Base-by-base conservation (phyloP, 1,140 invertebrate genomes). In the Charaxes varanes region DNA sequence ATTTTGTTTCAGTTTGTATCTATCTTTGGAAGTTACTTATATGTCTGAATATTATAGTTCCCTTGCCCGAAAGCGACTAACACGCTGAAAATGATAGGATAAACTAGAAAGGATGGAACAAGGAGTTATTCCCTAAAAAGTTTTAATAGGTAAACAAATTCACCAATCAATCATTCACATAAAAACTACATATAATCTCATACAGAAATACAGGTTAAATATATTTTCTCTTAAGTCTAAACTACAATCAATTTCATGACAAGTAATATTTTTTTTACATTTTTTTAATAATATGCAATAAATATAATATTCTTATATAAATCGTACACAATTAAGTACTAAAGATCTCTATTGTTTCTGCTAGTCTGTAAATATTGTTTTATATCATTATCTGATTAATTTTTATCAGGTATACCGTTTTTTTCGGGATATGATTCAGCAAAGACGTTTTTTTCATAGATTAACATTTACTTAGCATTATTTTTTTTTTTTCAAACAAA, bases 141-240 rank as follows among this genome's bases (percentile, higher is more conserved):
- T 49, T 73, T 73, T 62, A 59, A 59, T 58, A 52, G 27, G 43
- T 34, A 78, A 82, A 76, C 65, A 82, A 82, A 79, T 70, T 65
- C 66, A 79, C 64, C 57, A 66, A 64, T 73, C 63, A 71, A 69
- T 78, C 64, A 70, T 77, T 62, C 70, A 77, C 77, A 82, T 82
- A 79, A 79, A 79, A 82, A 77, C 77, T 82, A 82, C 74, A 82
- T 82, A 82, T 82, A 82, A 82, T 82, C 77, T 82, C 72, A 82
- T 82, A 82, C 77, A 82, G 77, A 82, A 81, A 82, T 82, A 82
- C 72, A 28, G 74, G 62, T 82, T 82, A 82, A 78, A 79, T 82
- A 82, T 79, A 82, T 73, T 79, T 76, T 68, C 62, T 62, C 73
- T 79, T 78, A 80, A 41, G 53, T 55, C 68, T 74, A 74, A 58